phyloP scores from a whole-genome alignment of 1,140 invertebrate genomes.

The Drosophila kurseongensis region DNA sequence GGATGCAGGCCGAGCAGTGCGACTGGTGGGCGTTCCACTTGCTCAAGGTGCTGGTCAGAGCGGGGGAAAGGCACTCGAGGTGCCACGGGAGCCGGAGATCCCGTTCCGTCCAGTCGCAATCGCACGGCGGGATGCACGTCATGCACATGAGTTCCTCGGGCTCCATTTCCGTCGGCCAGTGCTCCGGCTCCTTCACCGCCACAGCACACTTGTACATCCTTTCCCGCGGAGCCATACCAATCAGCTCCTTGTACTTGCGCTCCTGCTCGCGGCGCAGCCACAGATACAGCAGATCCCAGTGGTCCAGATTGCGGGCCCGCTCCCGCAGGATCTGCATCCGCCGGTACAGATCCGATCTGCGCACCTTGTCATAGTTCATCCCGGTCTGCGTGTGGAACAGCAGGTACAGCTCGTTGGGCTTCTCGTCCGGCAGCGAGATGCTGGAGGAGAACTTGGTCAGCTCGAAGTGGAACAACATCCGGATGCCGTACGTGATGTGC shows the following conservation, averaged over 20 bases:
- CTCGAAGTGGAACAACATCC: constrained; percentile 69
- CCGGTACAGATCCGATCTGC: constrained; percentile 58
- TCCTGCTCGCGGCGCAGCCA: constrained; percentile 58
- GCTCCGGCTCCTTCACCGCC: rapidly evolving
- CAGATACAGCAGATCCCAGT: constrained; percentile 63
- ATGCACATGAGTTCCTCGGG: constrained; percentile 25
- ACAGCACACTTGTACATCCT: constrained; percentile 31
- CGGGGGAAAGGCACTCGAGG: constrained; percentile 26
- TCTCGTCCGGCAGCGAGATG: constrained; percentile 52
- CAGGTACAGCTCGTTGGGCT: constrained; percentile 63
- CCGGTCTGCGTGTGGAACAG: constrained; percentile 68
- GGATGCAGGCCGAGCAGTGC: constrained; percentile 44
- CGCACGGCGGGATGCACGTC: constrained; percentile 62
- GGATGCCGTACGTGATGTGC: constrained; percentile 63
- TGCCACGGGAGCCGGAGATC: constrained; percentile 49
- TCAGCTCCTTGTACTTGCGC: constrained; percentile 29
- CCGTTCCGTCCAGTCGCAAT: constrained; percentile 50
- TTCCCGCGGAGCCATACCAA: constrained; percentile 15
- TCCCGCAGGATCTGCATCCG: constrained; percentile 61
- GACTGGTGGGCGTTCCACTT: constrained; percentile 35
- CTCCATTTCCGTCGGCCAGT: not conserved
- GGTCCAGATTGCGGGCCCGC: constrained; percentile 44
- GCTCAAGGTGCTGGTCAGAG: constrained; percentile 4
- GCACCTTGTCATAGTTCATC: constrained; percentile 51
- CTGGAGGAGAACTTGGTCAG: constrained; percentile 55